Evolutionary conservation across 2,113 vertebrate genomes (phyloP).

Genomic region (Oophaga pumilio): DNA sequence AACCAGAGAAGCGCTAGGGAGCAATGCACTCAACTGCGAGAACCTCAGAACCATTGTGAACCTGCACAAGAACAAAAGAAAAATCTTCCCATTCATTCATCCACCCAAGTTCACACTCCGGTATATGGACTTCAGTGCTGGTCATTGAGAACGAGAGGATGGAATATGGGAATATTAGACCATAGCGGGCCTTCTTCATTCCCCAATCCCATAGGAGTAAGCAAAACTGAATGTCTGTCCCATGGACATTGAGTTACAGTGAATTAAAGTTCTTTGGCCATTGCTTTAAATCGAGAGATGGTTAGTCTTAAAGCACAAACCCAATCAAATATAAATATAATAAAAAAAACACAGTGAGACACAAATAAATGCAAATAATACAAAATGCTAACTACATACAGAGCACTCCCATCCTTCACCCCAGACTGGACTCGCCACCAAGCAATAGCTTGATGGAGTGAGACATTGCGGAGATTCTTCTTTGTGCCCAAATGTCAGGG

Average conservation of each 20-base stretch:
- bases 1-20: constrained; percentile 45
- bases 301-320: constrained; percentile 38
- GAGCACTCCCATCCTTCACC: neutral
- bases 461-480: neutral
- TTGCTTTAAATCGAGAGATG: constrained; percentile 14
- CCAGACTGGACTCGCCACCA: neutral
- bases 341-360: constrained; percentile 20
- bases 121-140: neutral
- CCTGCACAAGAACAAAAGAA: constrained; percentile 44
- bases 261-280: constrained; percentile 38
- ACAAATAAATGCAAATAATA: constrained; percentile 21
- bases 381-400: constrained; percentile 12
- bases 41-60: constrained; percentile 39
- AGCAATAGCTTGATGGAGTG: neutral
- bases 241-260: constrained; percentile 12
- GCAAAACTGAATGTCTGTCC: neutral
- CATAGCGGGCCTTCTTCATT: neutral
- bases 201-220: neutral
- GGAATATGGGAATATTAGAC: neutral
- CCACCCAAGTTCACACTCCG: neutral
- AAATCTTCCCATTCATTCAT: constrained; percentile 21
- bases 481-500: neutral
- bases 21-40: constrained; percentile 42
- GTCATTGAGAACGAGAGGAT: neutral
- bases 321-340: constrained; percentile 6